These are phyloP conservation scores for Parasteatoda lunata DNA, from an alignment of 2,888 invertebrate genomes.

Conservation along the genomic window DNA sequence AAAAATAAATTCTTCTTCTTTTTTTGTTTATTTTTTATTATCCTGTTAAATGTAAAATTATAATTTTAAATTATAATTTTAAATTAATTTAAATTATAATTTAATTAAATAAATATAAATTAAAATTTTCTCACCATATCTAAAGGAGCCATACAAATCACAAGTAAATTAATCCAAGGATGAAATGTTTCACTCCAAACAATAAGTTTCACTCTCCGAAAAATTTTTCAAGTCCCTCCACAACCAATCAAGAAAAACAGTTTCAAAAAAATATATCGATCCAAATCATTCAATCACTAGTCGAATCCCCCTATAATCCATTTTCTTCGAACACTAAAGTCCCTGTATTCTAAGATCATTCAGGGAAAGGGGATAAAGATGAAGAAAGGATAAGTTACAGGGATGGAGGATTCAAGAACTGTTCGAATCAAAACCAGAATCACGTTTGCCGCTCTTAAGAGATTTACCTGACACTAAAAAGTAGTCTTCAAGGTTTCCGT, in stretches of 20 bases:
- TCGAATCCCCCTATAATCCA: conserved; percentile 35
- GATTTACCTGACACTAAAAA: conserved; percentile 63
- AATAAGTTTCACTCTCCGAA: background rate
- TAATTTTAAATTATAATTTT: background rate
- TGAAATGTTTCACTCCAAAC: background rate
- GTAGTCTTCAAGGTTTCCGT: conserved; percentile 59
- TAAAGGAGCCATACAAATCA: conserved; percentile 63
- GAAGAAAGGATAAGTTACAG: background rate
- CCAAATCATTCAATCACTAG: background rate
- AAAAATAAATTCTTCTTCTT: no score
- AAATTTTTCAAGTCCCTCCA: background rate
- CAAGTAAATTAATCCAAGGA: conserved; percentile 26
- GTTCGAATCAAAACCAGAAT: conserved; percentile 34
- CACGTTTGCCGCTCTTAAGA: conserved; percentile 42
- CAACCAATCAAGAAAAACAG: background rate
- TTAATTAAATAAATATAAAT: background rate
- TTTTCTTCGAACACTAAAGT: conserved; percentile 16
- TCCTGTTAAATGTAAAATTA: no score
- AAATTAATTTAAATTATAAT: conserved; percentile 2
- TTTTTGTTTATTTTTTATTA: no score
- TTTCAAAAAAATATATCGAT: background rate
- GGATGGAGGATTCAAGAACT: conserved; percentile 34
- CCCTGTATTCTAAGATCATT: conserved; percentile 25
- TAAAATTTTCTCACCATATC: conserved; percentile 55
- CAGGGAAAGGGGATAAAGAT: conserved; percentile 20